These are phyloP conservation scores for Cyprinodon diabolis DNA, from an alignment of 2,797 vertebrate species.

Conservation along the genomic window DNA sequence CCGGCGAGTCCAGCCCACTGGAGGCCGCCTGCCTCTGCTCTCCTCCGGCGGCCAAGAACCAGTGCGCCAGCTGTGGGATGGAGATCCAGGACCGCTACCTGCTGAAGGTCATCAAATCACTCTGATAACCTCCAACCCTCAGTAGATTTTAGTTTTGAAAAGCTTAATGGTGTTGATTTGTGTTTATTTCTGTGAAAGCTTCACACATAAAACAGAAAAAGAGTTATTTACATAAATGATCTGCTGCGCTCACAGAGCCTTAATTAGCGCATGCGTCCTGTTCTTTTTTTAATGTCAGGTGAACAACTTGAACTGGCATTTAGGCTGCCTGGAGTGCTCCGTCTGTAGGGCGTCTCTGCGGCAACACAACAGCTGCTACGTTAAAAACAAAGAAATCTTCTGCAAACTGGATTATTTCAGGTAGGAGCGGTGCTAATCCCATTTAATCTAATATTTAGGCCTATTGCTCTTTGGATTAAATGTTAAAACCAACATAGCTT, in stretches of 20 bases:
- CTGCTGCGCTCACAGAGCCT: no score
- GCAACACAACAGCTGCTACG: constrained; percentile 98
- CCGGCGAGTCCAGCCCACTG: constrained; percentile 83
- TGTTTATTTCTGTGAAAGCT: neutral
- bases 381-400: constrained; percentile 99
- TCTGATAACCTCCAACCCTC: neutral
- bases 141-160: neutral
- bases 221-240: no score
- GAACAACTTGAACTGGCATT: constrained; percentile 97
- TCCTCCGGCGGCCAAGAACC: constrained; percentile 89
- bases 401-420: constrained; percentile 99
- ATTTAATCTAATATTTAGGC: neutral
- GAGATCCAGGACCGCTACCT: constrained; percentile 93
- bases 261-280: neutral
- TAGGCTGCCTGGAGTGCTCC: constrained; percentile 94
- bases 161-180: neutral
- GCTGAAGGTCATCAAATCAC: constrained; percentile 84
- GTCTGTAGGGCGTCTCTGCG: constrained; percentile 95
- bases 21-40: constrained; percentile 92
- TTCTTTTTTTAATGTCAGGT: constrained; percentile 78
- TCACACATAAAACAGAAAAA: neutral
- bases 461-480: no score
- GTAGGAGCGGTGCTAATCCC: constrained; percentile 73
- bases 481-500: no score
- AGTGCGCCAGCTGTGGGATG: constrained; percentile 93